Evolutionary conservation across 2,113 vertebrate genomes (phyloP), one percentile per base, ranked within the genome.

Genomic region (Neogobius melanostomus): DNA sequence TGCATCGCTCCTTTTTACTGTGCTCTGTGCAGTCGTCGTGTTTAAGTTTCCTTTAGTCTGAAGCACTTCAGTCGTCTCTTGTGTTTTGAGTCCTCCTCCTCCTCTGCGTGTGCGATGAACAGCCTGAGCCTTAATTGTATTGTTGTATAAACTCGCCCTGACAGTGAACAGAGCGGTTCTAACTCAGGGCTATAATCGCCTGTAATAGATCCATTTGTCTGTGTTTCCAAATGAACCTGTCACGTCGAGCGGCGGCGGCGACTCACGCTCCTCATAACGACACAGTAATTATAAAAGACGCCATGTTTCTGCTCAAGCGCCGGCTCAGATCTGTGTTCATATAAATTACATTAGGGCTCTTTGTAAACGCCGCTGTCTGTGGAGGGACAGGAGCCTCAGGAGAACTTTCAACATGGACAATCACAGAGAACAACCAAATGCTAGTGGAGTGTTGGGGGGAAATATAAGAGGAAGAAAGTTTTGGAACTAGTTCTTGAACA

Each of bases 161-260:
- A 61, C 59, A 15, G 36, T n/a, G 44, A 61, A 61, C 59, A 61
- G 44, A 44, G 7, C 59, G 43, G 36, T 3, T 1, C 14, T 14
- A 11, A 12, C 12, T 59, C 56, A 42, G 53, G 21, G 11, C 28
- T 59, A 6, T 61, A 61, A 61, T 44, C 36, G 59, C 43, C 57
- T 12, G 54, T n/a, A 61, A 61, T 61, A 61, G 44, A 61, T 7
- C 36, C 59, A 61, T 61, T 61, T 61, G 59, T 61, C 59, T 44
- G 36, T 43, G 36, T n/a, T 44, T 61, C 36, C 36, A 61, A 61
- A 61, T 61, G 59, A 61, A 61, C 59, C n/a, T 44, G 59, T 61
- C 59, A 44, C 9, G 14, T 12, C 44, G 36, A 61, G 36, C 59
- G 2, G 59, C 14, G 6, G 6, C 59, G 7, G 11, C 57, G 57